Base-by-base conservation (phyloP, 2,888 invertebrate genomes). In the Callyntrura sp. region DNA sequence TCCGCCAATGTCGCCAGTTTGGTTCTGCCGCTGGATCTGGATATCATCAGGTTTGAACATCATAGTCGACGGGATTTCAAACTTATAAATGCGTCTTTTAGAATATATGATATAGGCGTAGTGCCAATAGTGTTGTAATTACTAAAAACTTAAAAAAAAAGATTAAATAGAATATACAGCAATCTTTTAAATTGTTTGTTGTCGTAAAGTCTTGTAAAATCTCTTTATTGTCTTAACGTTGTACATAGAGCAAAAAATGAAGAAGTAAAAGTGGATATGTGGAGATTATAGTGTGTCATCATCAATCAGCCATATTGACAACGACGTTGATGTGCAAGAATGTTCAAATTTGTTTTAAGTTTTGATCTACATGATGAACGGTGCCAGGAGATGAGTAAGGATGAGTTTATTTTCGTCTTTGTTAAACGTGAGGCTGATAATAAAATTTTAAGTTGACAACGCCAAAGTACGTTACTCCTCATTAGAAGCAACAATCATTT, bases 1-100 rank as follows among this genome's bases (percentile, higher is more conserved):
- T 99, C 90, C 97, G 98, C 94, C 98, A 99, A 94, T 99, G 99
- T 97, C 86, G 90, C 14, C 90, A 91, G 43, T 91, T 81, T 48
- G 88, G 88, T 17, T 11, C 51, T 14, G 23, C 51, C 2, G 20
- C 79, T 51, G 28, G 48, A 17, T 20, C 45, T 14, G 85, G 57
- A 14, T 55, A 48, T 35, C 87, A 48, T 35, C 87, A 88, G 87
- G 68, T 87, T 25, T 81, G 45, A 87, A 87, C 14, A 45, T 20
- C 45, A 45, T 35, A 43, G 1, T 28, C n/a, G 17, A 17, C 25
- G 23, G 23, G 23, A 17, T 1, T 60, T 8, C 57, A 17, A 60
- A 51, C 51, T 51, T 11, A 51, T 11, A 20, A 28, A 28, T 14
- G 14, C 11, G 11, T 23, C 2, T 62, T 17, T 35, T 35, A 35